phyloP scores from a whole-genome alignment of 2,113 vertebrate genomes.

The Callionymus lyra region DNA sequence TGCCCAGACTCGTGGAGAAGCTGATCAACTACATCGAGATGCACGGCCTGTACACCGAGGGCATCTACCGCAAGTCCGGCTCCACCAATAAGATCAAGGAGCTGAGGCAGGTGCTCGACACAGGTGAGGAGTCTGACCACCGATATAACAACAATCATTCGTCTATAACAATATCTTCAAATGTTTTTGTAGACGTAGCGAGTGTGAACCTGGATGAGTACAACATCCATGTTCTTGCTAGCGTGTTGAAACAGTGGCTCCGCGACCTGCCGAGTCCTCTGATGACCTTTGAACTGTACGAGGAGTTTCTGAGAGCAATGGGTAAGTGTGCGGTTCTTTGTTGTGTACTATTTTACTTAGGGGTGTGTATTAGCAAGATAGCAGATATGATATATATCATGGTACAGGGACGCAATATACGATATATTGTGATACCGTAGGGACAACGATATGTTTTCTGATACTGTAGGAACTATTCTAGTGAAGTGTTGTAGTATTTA shows the following conservation, averaged over 20 bases:
- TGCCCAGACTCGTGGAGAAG: constrained; percentile 89
- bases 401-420: too few species aligned
- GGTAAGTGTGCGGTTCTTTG: constrained; percentile 60
- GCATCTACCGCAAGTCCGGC: constrained; percentile 94
- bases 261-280: constrained; percentile 93
- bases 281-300: constrained; percentile 96
- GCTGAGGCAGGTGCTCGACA: constrained; percentile 85
- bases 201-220: constrained; percentile 88
- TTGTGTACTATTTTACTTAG: too few species aligned
- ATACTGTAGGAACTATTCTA: too few species aligned
- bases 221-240: constrained; percentile 96
- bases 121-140: constrained; percentile 61
- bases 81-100: constrained; percentile 98
- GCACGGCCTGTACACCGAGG: constrained; percentile 94
- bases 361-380: too few species aligned
- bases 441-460: too few species aligned
- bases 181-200: constrained; percentile 71
- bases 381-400: too few species aligned
- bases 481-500: too few species aligned
- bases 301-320: constrained; percentile 94
- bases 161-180: too few species aligned
- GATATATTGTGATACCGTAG: too few species aligned
- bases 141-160: too few species aligned
- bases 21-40: constrained; percentile 98
- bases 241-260: constrained; percentile 97